Evolutionary conservation across 2,888 invertebrate species (phyloP).

Genomic region (Lasioglossum oenotherae): DNA sequence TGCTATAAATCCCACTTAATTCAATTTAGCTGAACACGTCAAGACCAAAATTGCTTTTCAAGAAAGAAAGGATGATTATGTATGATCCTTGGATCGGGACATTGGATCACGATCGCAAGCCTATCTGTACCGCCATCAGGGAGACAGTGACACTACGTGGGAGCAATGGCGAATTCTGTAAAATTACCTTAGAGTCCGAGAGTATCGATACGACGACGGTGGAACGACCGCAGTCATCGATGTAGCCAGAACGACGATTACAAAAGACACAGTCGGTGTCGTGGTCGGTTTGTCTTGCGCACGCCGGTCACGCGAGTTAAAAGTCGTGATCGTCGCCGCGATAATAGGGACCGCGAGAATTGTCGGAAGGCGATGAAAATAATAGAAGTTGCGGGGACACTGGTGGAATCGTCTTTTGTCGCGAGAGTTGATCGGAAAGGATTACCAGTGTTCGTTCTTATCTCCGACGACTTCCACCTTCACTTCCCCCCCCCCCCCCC

Average conservation of each 20-base stretch:
- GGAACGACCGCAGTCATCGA: neutral
- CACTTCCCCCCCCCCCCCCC: neutral
- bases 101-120: neutral
- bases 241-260: neutral
- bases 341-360: constrained; percentile 1
- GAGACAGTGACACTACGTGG: neutral
- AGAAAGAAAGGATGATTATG: neutral
- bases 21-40: neutral
- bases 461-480: neutral
- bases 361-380: constrained; percentile 1
- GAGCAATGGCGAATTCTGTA: neutral
- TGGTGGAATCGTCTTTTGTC: constrained; percentile 5
- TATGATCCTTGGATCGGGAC: neutral
- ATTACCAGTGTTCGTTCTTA: constrained; percentile 20
- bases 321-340: neutral
- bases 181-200: neutral
- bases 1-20: too few species aligned
- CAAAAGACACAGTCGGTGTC: neutral
- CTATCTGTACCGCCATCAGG: neutral
- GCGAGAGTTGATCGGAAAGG: neutral
- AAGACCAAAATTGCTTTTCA: neutral
- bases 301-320: constrained; percentile 19
- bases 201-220: neutral
- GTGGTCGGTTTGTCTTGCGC: neutral
- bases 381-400: neutral